phyloP scores from a whole-genome alignment of 2,113 vertebrate species.

The Montifringilla adamsi region DNA sequence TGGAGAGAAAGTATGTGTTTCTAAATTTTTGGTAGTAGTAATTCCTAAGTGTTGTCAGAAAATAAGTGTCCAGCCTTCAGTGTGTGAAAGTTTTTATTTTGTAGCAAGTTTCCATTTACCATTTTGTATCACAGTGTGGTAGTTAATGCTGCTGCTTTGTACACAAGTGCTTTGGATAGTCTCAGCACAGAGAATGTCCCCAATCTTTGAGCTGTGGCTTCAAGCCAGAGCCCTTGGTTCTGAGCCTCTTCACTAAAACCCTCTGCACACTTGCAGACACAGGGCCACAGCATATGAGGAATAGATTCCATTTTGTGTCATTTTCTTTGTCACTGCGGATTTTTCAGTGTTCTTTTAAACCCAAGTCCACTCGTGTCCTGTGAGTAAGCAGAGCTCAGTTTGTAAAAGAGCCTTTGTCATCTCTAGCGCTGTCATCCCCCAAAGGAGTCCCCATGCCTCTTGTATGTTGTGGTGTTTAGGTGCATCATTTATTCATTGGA shows the following conservation, averaged over 20 bases:
- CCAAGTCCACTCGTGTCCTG: slow-evolving; percentile 48
- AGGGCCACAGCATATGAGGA: not conserved
- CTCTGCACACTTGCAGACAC: not conserved
- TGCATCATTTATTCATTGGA: slow-evolving; percentile 67
- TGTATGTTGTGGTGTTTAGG: slow-evolving; percentile 65
- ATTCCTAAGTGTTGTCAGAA: not conserved
- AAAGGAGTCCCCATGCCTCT: not conserved
- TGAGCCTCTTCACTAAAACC: not conserved
- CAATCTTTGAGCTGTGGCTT: slow-evolving; percentile 29
- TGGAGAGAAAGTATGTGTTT: not conserved
- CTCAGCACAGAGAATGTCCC: slow-evolving; percentile 63
- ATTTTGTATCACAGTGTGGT: slow-evolving; percentile 51
- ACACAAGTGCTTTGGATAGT: slow-evolving; percentile 58
- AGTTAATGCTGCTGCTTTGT: slow-evolving; percentile 67
- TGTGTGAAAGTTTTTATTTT: not conserved
- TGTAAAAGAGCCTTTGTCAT: slow-evolving; percentile 26
- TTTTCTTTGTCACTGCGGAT: not conserved
- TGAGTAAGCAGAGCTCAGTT: slow-evolving; percentile 54
- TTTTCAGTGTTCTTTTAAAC: slow-evolving; percentile 47
- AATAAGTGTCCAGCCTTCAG: not conserved
- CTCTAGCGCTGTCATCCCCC: not conserved
- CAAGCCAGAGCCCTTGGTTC: not conserved
- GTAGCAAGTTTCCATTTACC: slow-evolving; percentile 27
- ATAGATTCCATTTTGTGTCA: not conserved
- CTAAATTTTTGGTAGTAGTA: not conserved